These are phyloP conservation scores for Cloeon dipterum DNA, from an alignment of 2,888 invertebrate species.

Conservation along the genomic window DNA sequence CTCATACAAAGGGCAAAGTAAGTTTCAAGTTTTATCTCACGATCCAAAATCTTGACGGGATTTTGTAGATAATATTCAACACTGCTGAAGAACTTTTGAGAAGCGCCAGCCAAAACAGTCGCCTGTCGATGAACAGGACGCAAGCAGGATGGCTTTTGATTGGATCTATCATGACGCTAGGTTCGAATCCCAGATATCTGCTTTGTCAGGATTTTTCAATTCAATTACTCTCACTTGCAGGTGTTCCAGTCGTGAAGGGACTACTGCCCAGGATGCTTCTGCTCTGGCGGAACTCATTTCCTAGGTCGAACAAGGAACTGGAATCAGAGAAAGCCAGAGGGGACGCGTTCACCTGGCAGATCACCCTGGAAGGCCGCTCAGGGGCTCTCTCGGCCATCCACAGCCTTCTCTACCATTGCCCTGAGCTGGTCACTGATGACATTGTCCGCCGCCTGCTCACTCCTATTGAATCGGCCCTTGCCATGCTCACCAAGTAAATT, in stretches of 20 bases:
- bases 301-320: constrained; percentile 83
- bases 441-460: constrained; percentile 68
- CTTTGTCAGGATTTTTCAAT: not conserved
- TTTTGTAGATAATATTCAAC: constrained; percentile 54
- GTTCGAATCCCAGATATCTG: constrained; percentile 21
- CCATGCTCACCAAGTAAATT: constrained; percentile 78
- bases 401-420: constrained; percentile 76
- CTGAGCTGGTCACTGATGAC: constrained; percentile 77
- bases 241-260: constrained; percentile 78
- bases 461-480: constrained; percentile 86
- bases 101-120: constrained; percentile 90
- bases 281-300: constrained; percentile 95
- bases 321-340: constrained; percentile 91
- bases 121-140: constrained; percentile 81
- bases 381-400: constrained; percentile 92
- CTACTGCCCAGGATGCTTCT: constrained; percentile 80
- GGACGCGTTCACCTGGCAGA: constrained; percentile 98
- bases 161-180: constrained; percentile 88
- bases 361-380: constrained; percentile 86
- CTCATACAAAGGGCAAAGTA: constrained; percentile 90
- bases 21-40: constrained; percentile 25
- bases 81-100: constrained; percentile 89
- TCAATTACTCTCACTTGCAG: constrained; percentile 18
- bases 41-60: constrained; percentile 13
- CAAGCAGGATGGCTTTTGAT: constrained; percentile 96